A percentile compares a stretch with the other conserved stretches of the same genome.
phyloP scores from a whole-genome alignment of 2,797 vertebrate species.

The Anabacerthia variegaticeps region DNA sequence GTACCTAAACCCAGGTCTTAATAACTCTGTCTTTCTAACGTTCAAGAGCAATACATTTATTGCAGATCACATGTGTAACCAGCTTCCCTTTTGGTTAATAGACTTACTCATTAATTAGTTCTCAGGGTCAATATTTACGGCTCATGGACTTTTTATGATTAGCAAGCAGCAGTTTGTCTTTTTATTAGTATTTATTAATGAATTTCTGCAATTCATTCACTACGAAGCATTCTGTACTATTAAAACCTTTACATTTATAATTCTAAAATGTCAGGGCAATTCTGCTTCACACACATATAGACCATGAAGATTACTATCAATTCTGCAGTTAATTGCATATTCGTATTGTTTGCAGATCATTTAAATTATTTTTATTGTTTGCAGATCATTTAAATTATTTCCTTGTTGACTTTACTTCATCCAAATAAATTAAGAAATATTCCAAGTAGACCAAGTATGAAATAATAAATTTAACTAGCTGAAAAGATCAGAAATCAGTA shows the following conservation, averaged over 20 bases:
- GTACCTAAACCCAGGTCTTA: not conserved
- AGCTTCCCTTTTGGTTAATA: not conserved
- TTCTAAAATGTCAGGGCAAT: not conserved
- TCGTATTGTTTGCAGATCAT: not conserved
- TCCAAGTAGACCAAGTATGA: not conserved
- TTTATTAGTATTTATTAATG: not conserved
- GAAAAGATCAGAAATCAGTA: not conserved
- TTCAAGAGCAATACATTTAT: not conserved
- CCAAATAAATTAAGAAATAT: not conserved
- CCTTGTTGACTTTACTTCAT: not conserved
- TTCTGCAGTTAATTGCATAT: not conserved
- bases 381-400: not conserved
- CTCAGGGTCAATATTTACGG: not conserved
- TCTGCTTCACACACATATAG: not conserved
- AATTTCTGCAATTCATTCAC: not conserved
- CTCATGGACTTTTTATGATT: not conserved
- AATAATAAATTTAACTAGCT: not conserved
- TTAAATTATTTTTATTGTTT: not conserved
- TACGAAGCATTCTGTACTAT: not conserved
- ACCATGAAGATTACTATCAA: not conserved
- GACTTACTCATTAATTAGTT: not conserved
- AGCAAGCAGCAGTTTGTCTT: not conserved
- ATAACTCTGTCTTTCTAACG: not conserved
- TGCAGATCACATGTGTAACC: not conserved
- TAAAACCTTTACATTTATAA: not conserved